A percentile compares a stretch with the other conserved stretches of the same genome.
phyloP scores from a whole-genome alignment of 2,888 invertebrate species.

The Rhorus exstirpatorius region DNA sequence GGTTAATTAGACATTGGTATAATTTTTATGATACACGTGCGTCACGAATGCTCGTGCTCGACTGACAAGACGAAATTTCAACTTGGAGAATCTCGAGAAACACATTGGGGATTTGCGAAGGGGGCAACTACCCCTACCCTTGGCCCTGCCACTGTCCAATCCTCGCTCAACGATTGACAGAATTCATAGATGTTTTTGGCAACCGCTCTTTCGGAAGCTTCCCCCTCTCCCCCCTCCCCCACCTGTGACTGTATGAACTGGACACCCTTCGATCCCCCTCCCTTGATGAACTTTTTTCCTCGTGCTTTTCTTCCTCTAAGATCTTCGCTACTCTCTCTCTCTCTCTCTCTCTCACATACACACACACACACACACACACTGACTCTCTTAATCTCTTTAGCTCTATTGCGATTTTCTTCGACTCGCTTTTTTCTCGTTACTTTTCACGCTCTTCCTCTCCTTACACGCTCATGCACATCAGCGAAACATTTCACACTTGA shows the following conservation, averaged over 20 bases:
- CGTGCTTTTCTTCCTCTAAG: conserved; percentile 10
- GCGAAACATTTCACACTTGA: neutral
- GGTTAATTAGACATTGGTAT: conserved; percentile 10
- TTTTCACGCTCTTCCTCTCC: conserved; percentile 2
- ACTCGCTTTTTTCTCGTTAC: conserved; percentile 1
- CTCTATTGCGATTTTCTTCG: conserved; percentile 1
- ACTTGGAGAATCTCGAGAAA: conserved; percentile 70
- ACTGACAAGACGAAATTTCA: conserved; percentile 71
- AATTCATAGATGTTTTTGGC: conserved; percentile 65
- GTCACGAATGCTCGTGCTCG: conserved; percentile 71
- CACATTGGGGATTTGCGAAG: conserved; percentile 70
- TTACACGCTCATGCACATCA: neutral
- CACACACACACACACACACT: no score
- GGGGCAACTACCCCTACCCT: conserved; percentile 78
- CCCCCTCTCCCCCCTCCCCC: conserved; percentile 44
- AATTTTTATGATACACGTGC: conserved; percentile 33
- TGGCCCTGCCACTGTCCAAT: conserved; percentile 55
- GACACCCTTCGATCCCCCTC: conserved; percentile 33
- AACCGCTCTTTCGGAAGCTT: conserved; percentile 40
- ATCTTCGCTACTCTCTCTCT: conserved; percentile 9
- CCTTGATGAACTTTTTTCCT: conserved; percentile 27
- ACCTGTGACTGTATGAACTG: conserved; percentile 20
- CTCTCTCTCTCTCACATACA: conserved; percentile 4
- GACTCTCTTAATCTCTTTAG: conserved; percentile 12
- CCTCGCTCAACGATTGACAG: conserved; percentile 67